These are phyloP conservation scores for Limnodromus scolopaceus DNA, from an alignment of 2,797 vertebrate species.

Conservation along the genomic window DNA sequence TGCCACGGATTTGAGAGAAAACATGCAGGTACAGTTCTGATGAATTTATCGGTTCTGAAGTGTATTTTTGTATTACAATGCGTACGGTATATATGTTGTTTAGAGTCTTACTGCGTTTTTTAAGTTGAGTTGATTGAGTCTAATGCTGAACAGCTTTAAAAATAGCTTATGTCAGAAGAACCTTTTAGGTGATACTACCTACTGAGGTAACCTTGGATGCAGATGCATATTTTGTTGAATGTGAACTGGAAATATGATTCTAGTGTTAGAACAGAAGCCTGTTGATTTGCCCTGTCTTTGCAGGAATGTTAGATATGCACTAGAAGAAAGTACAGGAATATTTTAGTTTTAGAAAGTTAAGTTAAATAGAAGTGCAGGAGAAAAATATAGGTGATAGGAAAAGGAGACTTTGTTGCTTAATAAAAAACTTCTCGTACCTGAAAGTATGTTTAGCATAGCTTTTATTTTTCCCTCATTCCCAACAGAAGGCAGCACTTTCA, in stretches of 20 bases:
- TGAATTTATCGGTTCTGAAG: not conserved
- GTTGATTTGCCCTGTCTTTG: not conserved
- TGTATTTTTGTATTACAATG: not conserved
- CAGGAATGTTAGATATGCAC: not conserved
- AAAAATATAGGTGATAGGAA: not conserved
- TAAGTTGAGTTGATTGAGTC: not conserved
- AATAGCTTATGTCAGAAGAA: not conserved
- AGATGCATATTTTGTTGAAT: not conserved
- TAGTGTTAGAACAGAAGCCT: not conserved
- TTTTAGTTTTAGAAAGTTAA: not conserved
- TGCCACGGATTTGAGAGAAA: constrained; percentile 96
- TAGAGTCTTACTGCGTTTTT: not conserved
- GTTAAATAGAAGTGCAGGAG: not conserved
- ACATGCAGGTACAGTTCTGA: constrained; percentile 91
- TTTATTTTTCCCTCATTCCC: not conserved
- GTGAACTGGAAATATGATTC: not conserved
- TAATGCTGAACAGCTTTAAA: not conserved
- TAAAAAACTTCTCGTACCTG: rapidly evolving
- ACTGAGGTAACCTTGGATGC: not conserved
- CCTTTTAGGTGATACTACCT: not conserved
- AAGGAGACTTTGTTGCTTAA: not conserved
- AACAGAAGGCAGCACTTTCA: not conserved
- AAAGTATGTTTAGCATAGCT: not conserved
- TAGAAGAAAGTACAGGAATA: not conserved
- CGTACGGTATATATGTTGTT: not conserved